These are phyloP conservation scores for Clarias fuscus DNA, from an alignment of 2,797 vertebrate genomes.

Conservation along the genomic window DNA sequence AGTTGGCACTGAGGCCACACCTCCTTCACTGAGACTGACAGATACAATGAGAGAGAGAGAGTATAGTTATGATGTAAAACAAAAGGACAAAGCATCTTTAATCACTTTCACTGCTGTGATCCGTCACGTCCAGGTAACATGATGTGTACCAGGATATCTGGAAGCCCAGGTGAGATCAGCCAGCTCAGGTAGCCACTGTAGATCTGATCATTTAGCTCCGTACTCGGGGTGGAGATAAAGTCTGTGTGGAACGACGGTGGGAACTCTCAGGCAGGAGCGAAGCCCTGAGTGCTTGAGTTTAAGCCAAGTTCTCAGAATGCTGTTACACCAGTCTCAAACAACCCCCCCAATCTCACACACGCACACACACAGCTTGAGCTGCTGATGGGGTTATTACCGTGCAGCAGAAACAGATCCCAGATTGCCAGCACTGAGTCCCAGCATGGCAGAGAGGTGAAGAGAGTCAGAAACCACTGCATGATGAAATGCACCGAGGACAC, in stretches of 20 bases:
- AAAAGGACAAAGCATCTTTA: background rate
- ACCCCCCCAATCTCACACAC: background rate
- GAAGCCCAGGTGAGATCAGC: background rate
- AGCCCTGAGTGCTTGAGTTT: background rate
- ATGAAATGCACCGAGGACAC: slow-evolving; percentile 71
- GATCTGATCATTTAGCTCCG: background rate
- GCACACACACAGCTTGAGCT: background rate
- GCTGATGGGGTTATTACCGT: slow-evolving; percentile 60
- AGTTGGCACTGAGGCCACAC: background rate
- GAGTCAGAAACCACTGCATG: slow-evolving; percentile 77
- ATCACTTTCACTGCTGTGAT: background rate
- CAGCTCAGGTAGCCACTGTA: background rate
- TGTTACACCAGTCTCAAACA: slow-evolving; percentile 6
- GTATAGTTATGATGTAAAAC: background rate
- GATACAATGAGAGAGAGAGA: background rate
- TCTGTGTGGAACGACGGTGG: background rate
- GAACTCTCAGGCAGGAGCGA: background rate
- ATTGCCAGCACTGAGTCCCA: slow-evolving; percentile 78
- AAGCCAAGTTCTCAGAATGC: background rate
- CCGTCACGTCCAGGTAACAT: background rate
- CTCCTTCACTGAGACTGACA: background rate
- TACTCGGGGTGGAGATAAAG: background rate
- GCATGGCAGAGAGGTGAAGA: slow-evolving; percentile 78
- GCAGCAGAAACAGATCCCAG: slow-evolving; percentile 77
- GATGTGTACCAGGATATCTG: background rate